Conservation (phyloP, 2,888 invertebrate species). For the Mesoligia furuncula region DNA sequence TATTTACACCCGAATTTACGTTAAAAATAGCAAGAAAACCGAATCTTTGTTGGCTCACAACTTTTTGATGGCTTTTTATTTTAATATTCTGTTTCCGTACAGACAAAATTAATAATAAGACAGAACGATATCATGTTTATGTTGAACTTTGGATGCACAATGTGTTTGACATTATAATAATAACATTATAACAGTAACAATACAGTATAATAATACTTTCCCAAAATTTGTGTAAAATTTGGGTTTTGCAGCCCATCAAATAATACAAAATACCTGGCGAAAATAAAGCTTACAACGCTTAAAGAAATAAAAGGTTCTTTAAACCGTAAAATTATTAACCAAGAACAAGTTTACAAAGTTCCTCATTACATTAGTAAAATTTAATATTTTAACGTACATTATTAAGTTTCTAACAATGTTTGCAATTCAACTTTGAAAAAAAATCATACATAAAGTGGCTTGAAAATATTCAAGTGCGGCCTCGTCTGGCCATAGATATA, state of each 20-base stretch:
- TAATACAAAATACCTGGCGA: neutral
- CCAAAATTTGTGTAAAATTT: neutral
- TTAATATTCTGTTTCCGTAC: too few relatives aligned
- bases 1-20: too few relatives aligned
- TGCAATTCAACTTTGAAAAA: constrained; percentile 1
- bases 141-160: too few relatives aligned
- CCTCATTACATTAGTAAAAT: constrained; percentile 33
- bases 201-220: too few relatives aligned
- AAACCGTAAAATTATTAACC: constrained; percentile 19
- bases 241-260: neutral
- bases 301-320: constrained; percentile 16
- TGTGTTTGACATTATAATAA: too few relatives aligned
- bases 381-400: constrained; percentile 52
- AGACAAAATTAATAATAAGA: too few relatives aligned
- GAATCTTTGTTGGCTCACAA: too few relatives aligned
- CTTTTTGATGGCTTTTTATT: too few relatives aligned
- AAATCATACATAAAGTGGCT: constrained; percentile 33
- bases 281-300: neutral
- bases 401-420: constrained; percentile 43
- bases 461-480: constrained; percentile 29
- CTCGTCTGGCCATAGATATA: constrained; percentile 8
- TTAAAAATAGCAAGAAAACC: too few relatives aligned
- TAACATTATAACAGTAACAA: too few relatives aligned
- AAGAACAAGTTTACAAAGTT: constrained; percentile 26
- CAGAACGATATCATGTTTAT: too few relatives aligned